A percentile compares a stretch with the other conserved stretches of the same genome.
Evolutionary conservation across 2,888 invertebrate species (phyloP).

Genomic region (Drosophila sordidula): DNA sequence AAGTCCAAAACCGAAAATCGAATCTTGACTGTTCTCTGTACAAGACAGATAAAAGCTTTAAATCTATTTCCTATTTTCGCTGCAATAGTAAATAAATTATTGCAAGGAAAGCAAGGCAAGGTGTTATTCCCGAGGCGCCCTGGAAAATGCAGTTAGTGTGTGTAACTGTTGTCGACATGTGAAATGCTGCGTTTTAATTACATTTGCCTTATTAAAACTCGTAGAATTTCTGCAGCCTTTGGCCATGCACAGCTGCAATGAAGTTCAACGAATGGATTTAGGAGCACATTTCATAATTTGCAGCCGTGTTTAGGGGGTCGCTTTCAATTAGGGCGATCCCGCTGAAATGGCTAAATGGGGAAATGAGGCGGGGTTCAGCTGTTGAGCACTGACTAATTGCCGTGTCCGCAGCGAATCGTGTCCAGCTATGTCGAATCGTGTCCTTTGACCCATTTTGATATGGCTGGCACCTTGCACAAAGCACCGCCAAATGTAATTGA

Average conservation of each 20-base stretch:
- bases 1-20: too few species aligned
- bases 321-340: conserved; percentile 16
- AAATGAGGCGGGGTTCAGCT: not conserved
- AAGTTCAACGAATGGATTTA: not conserved
- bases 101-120: too few species aligned
- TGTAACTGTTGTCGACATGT: not conserved
- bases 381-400: conserved; percentile 27
- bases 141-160: not conserved
- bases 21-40: too few species aligned
- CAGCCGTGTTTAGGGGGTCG: conserved; percentile 2
- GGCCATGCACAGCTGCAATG: not conserved
- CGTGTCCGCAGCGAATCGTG: not conserved
- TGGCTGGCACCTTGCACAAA: conserved; percentile 34
- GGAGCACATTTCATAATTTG: conserved; percentile 2
- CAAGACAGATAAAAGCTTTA: too few species aligned
- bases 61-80: too few species aligned
- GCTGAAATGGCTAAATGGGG: conserved; percentile 6
- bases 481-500: conserved; percentile 51
- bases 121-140: too few species aligned
- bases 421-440: not conserved
- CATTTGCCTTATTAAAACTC: not conserved
- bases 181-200: not conserved
- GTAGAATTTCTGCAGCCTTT: not conserved
- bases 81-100: too few species aligned
- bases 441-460: conserved; percentile 39